phyloP scores from a whole-genome alignment of 2,113 vertebrate genomes.

The Lampris megalopsis region DNA sequence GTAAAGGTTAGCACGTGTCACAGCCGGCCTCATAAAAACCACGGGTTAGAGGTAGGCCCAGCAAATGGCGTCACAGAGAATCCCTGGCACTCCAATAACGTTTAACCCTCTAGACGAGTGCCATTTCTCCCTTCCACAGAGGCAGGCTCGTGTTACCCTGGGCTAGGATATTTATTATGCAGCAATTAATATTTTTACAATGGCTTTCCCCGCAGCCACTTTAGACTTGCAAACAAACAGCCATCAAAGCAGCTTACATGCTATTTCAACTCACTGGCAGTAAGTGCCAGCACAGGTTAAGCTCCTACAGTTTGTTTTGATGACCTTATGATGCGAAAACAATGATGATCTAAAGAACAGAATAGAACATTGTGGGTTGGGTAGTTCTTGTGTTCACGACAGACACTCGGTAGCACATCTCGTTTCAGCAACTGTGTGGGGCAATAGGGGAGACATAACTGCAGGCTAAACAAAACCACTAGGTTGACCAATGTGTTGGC shows the following conservation, averaged over 20 bases:
- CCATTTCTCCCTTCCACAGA: slow-evolving; percentile 43
- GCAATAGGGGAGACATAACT: background rate
- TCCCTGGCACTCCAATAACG: slow-evolving; percentile 49
- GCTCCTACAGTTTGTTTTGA: slow-evolving; percentile 17
- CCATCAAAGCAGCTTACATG: slow-evolving; percentile 53
- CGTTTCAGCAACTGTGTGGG: slow-evolving; percentile 11
- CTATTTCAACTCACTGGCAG: slow-evolving; percentile 33
- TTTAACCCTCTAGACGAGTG: slow-evolving; percentile 26
- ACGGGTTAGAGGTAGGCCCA: background rate
- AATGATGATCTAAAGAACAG: background rate
- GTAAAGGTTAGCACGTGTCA: slow-evolving; percentile 18
- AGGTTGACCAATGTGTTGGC: background rate
- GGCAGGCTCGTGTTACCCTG: slow-evolving; percentile 40
- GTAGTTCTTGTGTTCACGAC: slow-evolving; percentile 4
- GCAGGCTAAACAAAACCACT: slow-evolving; percentile 1
- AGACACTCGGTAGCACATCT: background rate
- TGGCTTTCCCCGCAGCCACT: slow-evolving; percentile 18
- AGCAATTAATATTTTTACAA: slow-evolving; percentile 31
- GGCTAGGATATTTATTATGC: slow-evolving; percentile 11
- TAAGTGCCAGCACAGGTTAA: slow-evolving; percentile 11
- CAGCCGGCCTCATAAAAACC: slow-evolving; percentile 19
- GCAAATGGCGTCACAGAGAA: slow-evolving; percentile 43
- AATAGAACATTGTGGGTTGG: slow-evolving; percentile 11
- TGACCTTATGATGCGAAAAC: slow-evolving; percentile 11
- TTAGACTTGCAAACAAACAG: slow-evolving; percentile 42